Base-by-base conservation (phyloP, 2,113 vertebrate species). In the Excalfactoria chinensis region DNA sequence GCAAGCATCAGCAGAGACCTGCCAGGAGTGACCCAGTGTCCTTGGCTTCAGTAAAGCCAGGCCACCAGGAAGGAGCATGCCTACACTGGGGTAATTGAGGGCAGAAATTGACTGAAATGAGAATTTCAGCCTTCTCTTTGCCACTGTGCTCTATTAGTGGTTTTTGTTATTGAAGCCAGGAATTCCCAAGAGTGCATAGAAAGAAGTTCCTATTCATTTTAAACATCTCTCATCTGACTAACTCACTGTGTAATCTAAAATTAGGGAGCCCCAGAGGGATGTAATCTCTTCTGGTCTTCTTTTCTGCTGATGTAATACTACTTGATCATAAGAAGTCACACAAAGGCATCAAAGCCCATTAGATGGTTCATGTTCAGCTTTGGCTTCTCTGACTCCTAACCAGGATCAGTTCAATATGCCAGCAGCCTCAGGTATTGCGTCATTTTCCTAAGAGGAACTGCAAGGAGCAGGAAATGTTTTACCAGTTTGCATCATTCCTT, bases 231-330 rank as follows among this genome's bases (percentile, higher is more conserved):
- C 75, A 63, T 92, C 41, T 59, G 86, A 84, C 67, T 90, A 93
- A 79, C 59, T 93, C 84, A 80, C 28, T 74, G 64, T 14, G 9
- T 82, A 92, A 60, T 74, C 78, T 93, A 94, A 91, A 95, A 91
- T 92, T 76, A 92, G 78, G 23, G 34, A 77, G 41, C 67, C 82
- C 30, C 55, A 35, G 41, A 19, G 59, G 74, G 83, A 59, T n/a
- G 44, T 8, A 67, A 76, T 76, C 5, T 70, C 51, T 80, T 87
- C 49, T 37, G 49, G 49, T 56, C 55, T 64, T 71, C 26, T 55
- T 35, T 90, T 67, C 46, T 89, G 81, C 63, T 73, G 63, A 76
- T 73, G 17, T 48, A 83, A 87, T 69, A 51, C 55, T 60, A 73
- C 73, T 82, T 85, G 46, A 51, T 64, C 10, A 8, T 30, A 59